Conservation (phyloP, 2,797 vertebrate species). For the Calcarius lapponicus region DNA sequence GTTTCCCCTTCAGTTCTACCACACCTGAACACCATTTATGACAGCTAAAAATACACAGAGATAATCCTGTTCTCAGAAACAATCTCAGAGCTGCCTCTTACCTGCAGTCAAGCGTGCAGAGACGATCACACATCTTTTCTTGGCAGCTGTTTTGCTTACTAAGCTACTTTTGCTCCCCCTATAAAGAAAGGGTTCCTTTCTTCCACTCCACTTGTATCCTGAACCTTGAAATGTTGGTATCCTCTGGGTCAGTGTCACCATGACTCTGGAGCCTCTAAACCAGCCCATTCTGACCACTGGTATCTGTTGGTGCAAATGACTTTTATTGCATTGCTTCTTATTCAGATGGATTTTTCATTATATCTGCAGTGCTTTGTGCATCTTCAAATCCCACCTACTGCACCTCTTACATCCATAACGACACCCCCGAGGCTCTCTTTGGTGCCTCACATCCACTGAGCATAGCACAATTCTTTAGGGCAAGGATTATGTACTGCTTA, state of each 20-base stretch:
- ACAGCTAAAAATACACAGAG: conserved; percentile 5
- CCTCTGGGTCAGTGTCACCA: background rate
- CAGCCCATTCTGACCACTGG: background rate
- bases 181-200: background rate
- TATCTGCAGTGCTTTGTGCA: background rate
- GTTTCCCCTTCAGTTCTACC: background rate
- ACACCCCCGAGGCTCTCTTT: background rate
- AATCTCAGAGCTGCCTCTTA: conserved; percentile 3
- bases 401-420: background rate
- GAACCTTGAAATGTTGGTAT: background rate
- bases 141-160: conserved; percentile 13
- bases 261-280: background rate
- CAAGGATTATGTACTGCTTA: background rate
- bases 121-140: fast-evolving
- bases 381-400: background rate
- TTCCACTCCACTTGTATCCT: background rate
- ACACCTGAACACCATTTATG: background rate
- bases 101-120: conserved; percentile 29
- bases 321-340: background rate
- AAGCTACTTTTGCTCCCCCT: background rate
- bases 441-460: background rate
- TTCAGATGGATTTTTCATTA: background rate
- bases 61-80: background rate
- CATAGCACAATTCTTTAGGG: background rate
- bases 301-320: background rate